Evolutionary conservation across 2,888 invertebrate species (phyloP).

Genomic region (Heliothis peltigera): DNA sequence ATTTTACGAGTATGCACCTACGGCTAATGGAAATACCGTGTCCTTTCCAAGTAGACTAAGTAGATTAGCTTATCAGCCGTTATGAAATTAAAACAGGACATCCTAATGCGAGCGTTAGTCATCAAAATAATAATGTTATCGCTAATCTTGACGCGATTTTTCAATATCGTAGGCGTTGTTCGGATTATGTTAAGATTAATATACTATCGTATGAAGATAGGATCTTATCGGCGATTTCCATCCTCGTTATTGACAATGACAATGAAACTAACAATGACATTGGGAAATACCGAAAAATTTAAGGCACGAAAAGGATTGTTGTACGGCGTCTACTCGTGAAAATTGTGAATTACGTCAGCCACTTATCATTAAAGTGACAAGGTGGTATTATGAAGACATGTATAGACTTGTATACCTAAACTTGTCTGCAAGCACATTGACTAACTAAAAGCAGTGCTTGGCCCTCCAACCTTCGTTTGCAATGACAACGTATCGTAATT

Average conservation of each 20-base stretch:
- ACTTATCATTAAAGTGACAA: constrained; percentile 20
- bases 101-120: constrained; percentile 12
- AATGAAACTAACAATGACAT: constrained; percentile 15
- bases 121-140: constrained; percentile 29
- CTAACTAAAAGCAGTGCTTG: background rate
- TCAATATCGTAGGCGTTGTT: constrained; percentile 12
- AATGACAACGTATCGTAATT: constrained; percentile 43
- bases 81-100: constrained; percentile 39
- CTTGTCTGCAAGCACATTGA: constrained; percentile 15
- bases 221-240: constrained; percentile 41
- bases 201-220: constrained; percentile 23
- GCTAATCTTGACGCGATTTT: constrained; percentile 23
- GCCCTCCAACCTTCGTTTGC: constrained; percentile 5
- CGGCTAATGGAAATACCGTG: constrained; percentile 41
- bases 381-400: constrained; percentile 12
- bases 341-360: constrained; percentile 20
- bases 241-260: constrained; percentile 20
- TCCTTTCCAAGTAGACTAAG: constrained; percentile 25
- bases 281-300: constrained; percentile 10
- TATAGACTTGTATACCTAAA: constrained; percentile 13
- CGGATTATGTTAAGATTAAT: constrained; percentile 18
- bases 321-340: constrained; percentile 4
- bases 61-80: constrained; percentile 33
- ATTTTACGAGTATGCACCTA: constrained; percentile 16
- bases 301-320: constrained; percentile 4